A percentile compares a stretch with the other conserved stretches of the same genome.
phyloP scores from a whole-genome alignment of 2,797 vertebrate species.

The Ctenopoma kingsleyae region DNA sequence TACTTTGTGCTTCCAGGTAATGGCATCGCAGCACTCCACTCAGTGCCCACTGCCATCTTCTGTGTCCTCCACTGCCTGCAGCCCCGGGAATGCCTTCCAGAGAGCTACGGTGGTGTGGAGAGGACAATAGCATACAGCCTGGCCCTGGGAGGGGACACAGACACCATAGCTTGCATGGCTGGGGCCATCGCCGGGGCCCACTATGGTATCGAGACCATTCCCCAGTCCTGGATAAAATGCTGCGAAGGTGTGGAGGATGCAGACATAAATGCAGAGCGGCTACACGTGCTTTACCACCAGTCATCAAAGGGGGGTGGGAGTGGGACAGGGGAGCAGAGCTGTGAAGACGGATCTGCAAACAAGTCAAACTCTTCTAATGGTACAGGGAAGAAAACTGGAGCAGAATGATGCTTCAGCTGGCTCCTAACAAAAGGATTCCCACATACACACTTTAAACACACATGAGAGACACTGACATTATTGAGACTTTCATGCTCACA shows the following conservation, averaged over 20 bases:
- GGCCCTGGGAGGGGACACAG: conserved; percentile 96
- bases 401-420: conserved; percentile 44
- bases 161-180: conserved; percentile 99
- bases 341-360: conserved; percentile 27
- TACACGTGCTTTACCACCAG: conserved; percentile 89
- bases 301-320: conserved; percentile 57
- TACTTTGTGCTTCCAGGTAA: conserved; percentile 85
- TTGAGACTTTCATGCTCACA: conserved; percentile 2
- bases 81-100: conserved; percentile 89
- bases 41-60: conserved; percentile 98
- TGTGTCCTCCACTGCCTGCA: conserved; percentile 95
- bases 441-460: not conserved
- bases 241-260: conserved; percentile 93
- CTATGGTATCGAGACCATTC: conserved; percentile 91
- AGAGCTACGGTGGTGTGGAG: conserved; percentile 89
- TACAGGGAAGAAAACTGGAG: conserved; percentile 56
- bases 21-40: conserved; percentile 93
- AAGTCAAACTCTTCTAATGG: conserved; percentile 53
- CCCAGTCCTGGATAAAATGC: conserved; percentile 90
- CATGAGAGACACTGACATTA: conserved; percentile 8
- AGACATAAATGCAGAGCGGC: conserved; percentile 85
- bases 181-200: conserved; percentile 97
- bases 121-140: conserved; percentile 95
- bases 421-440: conserved; percentile 34
- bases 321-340: conserved; percentile 43